Evolutionary conservation across 2,113 vertebrate genomes (phyloP), one percentile per base, ranked within the genome.

Genomic region (Brachyistius frenatus): DNA sequence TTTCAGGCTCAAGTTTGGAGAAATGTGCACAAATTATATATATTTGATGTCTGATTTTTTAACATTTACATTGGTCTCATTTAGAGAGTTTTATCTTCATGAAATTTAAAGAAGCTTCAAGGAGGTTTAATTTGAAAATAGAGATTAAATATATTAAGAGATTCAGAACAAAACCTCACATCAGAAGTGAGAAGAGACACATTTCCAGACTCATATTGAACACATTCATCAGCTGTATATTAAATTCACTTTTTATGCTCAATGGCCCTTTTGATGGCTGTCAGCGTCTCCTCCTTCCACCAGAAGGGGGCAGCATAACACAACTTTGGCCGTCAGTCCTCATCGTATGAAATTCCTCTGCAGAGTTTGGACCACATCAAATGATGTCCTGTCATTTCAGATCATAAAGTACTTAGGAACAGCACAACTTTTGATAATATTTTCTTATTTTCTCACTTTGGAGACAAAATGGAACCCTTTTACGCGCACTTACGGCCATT

Each of bases 241-340:
- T 44, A 10, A 37, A 5, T 44, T 44, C 7, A 9, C 7, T 44
- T 44, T 10, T 9, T 41, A 11, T 44, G 10, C 10, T 37, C 5
- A 23, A 5, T 23, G 23, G 23, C 23, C 23, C 23, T 23, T 23
- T 11, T 33, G 53, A 46, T 1, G n/a, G 0, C 4, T 10, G n/a
- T 31, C 31, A 2, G 11, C 14, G 5, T 14, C 16, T 50, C 7
- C 13, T 31, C 2, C 0, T 47, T 30, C 53, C 3, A 46, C 86
- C 91, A 89, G 74, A 7, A 67, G 88, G 66, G 67, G 86, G 83
- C 86, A 35, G 62, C 58, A 66, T 30, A 16, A 69, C 2, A 39
- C 52, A 4, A 0, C 56, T 41, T 8, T 5, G 1, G 3, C 5
- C 5, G 0, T 2, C 37, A 0, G 9, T 30, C 15, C 9, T n/a